Base-by-base conservation (phyloP, 2,113 vertebrate genomes). In the Bos indicus region DNA sequence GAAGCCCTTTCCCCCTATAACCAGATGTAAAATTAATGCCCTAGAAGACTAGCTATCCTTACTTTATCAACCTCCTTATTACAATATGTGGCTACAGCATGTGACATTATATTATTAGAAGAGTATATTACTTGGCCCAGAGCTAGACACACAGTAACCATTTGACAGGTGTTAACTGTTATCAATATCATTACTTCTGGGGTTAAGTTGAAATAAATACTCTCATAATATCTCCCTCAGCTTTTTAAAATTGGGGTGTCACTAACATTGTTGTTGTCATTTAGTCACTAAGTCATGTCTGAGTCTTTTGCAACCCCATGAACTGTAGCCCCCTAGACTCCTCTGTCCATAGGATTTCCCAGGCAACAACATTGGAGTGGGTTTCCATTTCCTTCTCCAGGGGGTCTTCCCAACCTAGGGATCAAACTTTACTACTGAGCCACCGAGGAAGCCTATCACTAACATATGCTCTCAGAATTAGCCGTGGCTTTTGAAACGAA, bases 61-160 rank as follows among this genome's bases (percentile, higher is more conserved):
- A 95, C 82, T 95, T 95, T 57, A 86, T 88, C 33, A 81, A 25
- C 88, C n/a, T 90, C 48, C 8, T 96, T 51, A 64, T 95, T 95
- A 74, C 17, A 94, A 60, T 84, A 92, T 81, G 9, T 87, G 40
- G n/a, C 46, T 93, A 80, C 6, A 77, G 40, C 23, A 77, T 77
- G 11, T 43, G 12, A 23, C 71, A 89, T 97, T 23, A 36, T 88
- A 81, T 81, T 90, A 57, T 87, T 91, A 16, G 48, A 88, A 13
- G 21, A 94, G 11, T 64, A 59, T 74, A 89, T 78, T 94, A 17
- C 21, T 86, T 90, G 88, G 43, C 14, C 33, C 52, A 96, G 30
- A 83, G 16, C 86, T 60, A 91, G 60, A 11, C 28, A 91, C 6
- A 12, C 23, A 67, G 28, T 56, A 91, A 71, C 40, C 17, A 71